Evolutionary conservation across 2,888 invertebrate species (phyloP).

Genomic region (Hetaerina titia): DNA sequence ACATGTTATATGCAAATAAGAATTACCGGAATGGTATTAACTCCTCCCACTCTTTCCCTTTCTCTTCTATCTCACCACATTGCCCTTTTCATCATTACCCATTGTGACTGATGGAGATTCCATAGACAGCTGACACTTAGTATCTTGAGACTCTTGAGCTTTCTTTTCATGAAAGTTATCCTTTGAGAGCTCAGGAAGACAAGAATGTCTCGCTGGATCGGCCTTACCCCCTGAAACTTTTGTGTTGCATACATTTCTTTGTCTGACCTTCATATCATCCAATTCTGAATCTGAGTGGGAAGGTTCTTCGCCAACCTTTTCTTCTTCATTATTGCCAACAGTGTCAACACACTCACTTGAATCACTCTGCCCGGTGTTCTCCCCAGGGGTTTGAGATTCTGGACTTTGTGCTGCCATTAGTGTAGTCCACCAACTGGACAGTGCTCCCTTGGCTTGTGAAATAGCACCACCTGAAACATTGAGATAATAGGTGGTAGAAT

Average conservation of each 20-base stretch:
- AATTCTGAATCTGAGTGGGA: slow-evolving; percentile 54
- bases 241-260: slow-evolving; percentile 35
- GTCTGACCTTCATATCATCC: slow-evolving; percentile 44
- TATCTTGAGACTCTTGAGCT: neutral
- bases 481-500: slow-evolving; percentile 68
- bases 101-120: slow-evolving; percentile 2
- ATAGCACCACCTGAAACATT: slow-evolving; percentile 85
- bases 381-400: slow-evolving; percentile 68
- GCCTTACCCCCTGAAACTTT: slow-evolving; percentile 54
- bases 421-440: slow-evolving; percentile 92
- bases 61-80: slow-evolving; percentile 39
- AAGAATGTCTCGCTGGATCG: slow-evolving; percentile 50
- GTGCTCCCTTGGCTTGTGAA: slow-evolving; percentile 92
- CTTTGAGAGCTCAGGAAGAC: slow-evolving; percentile 38
- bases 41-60: neutral
- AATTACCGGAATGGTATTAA: neutral
- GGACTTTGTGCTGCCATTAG: slow-evolving; percentile 80
- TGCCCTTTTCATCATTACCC: neutral
- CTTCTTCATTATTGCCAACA: slow-evolving; percentile 42
- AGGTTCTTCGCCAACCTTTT: slow-evolving; percentile 27
- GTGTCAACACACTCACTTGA: neutral
- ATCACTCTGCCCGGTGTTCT: slow-evolving; percentile 24
- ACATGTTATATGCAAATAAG: neutral
- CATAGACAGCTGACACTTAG: neutral
- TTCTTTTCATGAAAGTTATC: slow-evolving; percentile 28